Evolutionary conservation across 1,140 invertebrate genomes (phyloP).

Genomic region (Argopecten irradians): DNA sequence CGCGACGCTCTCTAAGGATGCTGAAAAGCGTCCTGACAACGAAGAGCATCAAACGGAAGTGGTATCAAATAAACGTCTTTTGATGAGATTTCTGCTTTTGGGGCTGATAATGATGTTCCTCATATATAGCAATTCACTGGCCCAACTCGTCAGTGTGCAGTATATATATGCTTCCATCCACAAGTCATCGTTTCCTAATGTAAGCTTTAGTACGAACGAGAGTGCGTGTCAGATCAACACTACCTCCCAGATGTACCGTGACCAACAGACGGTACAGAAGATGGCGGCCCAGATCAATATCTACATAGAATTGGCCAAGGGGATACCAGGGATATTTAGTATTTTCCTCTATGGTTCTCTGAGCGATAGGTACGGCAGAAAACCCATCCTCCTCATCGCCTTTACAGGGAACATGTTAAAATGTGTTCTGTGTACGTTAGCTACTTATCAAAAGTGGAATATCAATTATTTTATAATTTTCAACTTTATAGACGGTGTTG

Average conservation of each 20-base stretch:
- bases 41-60: background rate
- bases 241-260: background rate
- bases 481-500: background rate
- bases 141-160: background rate
- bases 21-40: background rate
- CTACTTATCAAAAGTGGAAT: constrained; percentile 14
- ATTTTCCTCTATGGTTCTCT: constrained; percentile 28
- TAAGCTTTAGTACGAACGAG: background rate
- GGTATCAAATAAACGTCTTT: background rate
- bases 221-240: constrained; percentile 28
- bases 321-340: background rate
- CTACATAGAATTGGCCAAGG: constrained; percentile 13
- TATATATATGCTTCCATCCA: background rate
- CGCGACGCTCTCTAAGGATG: background rate
- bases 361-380: constrained; percentile 33
- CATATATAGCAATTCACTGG: background rate
- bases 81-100: background rate
- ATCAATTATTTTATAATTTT: constrained; percentile 25
- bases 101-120: background rate
- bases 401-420: constrained; percentile 20
- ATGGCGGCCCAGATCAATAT: background rate
- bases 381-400: background rate
- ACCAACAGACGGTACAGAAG: constrained; percentile 30
- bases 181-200: background rate
- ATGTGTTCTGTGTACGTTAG: background rate